Evolutionary conservation across 2,113 vertebrate genomes (phyloP).

Genomic region (Bufo gargarizans): DNA sequence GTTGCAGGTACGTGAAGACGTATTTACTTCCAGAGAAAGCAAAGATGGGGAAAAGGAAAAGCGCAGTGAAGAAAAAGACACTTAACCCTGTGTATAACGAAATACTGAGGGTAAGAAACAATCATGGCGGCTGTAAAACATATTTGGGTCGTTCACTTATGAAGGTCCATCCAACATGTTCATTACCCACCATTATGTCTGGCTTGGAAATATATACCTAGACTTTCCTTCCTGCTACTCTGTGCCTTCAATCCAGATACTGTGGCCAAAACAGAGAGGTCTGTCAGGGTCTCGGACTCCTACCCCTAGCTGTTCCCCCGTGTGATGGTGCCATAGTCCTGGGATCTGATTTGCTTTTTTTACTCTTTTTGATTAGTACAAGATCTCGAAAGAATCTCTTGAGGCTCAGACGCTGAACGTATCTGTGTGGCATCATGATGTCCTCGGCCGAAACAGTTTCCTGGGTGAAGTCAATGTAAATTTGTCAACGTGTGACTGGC

Average conservation of each 20-base stretch:
- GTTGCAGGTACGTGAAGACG: constrained; percentile 87
- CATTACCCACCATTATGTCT: neutral
- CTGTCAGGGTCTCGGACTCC: no score
- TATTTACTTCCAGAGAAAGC: constrained; percentile 91
- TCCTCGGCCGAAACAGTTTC: constrained; percentile 89
- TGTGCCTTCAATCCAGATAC: neutral
- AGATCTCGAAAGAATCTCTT: constrained; percentile 76
- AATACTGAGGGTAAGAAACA: constrained; percentile 79
- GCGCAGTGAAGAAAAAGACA: constrained; percentile 88
- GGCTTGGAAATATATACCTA: neutral
- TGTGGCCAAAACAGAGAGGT: neutral
- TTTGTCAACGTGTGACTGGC: constrained; percentile 87
- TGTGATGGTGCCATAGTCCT: neutral
- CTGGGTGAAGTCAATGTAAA: constrained; percentile 90
- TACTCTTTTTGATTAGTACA: constrained; percentile 77
- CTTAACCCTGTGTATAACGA: constrained; percentile 91
- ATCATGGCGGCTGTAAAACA: neutral
- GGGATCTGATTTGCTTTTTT: neutral
- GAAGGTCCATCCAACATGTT: neutral
- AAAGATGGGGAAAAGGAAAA: constrained; percentile 92
- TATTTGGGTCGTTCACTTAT: no score
- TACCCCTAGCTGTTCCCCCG: no score
- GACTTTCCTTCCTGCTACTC: neutral
- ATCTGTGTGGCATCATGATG: constrained; percentile 93
- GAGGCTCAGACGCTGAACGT: constrained; percentile 82